Base-by-base conservation (phyloP, 92 coral and sea anemone genomes). In the Galaxea fascicularis region DNA sequence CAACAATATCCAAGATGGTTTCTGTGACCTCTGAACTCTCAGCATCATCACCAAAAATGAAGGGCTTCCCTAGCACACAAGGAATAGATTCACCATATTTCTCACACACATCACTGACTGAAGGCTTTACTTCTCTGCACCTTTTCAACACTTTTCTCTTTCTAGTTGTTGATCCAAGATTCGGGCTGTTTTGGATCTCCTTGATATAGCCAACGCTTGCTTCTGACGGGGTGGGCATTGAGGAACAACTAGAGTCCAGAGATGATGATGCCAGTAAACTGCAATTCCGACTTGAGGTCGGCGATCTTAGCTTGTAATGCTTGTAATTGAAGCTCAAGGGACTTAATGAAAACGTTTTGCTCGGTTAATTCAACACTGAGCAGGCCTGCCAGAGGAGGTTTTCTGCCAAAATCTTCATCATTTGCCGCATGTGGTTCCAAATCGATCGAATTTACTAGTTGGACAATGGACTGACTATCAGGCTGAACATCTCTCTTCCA, bases 11-110 rank as follows among this genome's bases (percentile, higher is more conserved):
- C 5, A 69, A 73, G 13, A 73, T 73, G 14, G 64, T 73, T 51
- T 70, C 70, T 4, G 78, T 52, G 30, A 82, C 86, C 10, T 69
- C 21, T 30, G 15, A 35, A 53, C 53, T 82, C 25, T 82, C 86
- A 10, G 20, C 22, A 3, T 76, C 71, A n/a, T 51, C 17, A 24
- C 83, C 77, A 76, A 64, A 76, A 18, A 76, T 21, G 22, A 76
- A 76, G 15, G 65, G n/a, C 44, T 85, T 65, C 16, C 70, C 77
- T 35, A 85, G 51, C 30, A 85, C 83, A 85, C 82, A 65, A 28
- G 83, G 20, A 10, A 85, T 53, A 3, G 77, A 24, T 49, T 72
- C 62, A 10, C 24, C 18, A 17, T 72, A 72, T 29, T 72, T 72
- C 17, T 66, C 68, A 12, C 46, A 30, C 0, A 76, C 77, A 24